Evolutionary conservation across 2,888 invertebrate genomes (phyloP), one percentile per base, ranked within the genome.

Genomic region (Drosophila multiciliata): DNA sequence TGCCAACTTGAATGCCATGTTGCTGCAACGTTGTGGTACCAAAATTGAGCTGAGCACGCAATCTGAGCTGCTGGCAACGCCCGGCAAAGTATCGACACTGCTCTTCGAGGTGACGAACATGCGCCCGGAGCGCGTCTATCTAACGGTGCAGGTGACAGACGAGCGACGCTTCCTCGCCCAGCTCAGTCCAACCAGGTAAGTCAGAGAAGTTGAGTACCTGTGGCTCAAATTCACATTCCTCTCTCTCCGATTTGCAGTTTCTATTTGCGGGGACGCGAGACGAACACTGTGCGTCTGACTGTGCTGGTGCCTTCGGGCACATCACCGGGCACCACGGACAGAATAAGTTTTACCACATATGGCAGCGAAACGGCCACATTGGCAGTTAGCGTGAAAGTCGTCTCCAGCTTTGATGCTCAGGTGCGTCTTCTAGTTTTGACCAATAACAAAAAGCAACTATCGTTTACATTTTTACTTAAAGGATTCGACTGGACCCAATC

Each of bases 101-200:
- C 94, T 95, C 71, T 97, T 96, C 85, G 96, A 96, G 92, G 95
- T 97, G 0, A 96, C 95, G 0, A 97, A 97, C 92, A 95, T 95
- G 91, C 94, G 94, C n/a, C 94, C 94, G 12, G 94, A 93, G 73
- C 90, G 94, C 0, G 94, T 94, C 26, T 93, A 93, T 70, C 95
- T 95, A 81, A 92, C 92, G 63, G 96, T 95, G 87, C 94, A 94
- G 36, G 95, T 95, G 0, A 94, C 94, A 12, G 95, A 95, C 61
- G 94, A 96, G 83, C 93, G 94, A 66, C 92, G 94, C 20, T 94
- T 95, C 78, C 84, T 96, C 29, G 93, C 94, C 33, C 94, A 94
- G 3, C 94, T 96, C 70, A 93, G 91, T 38, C 96, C 96, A 3
- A 82, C 92, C 40, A 92, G 91, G 92, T 92, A 9, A 65, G 66